Evolutionary conservation across 2,888 invertebrate species (phyloP).

Genomic region (Cryptocheilus praepositus): DNA sequence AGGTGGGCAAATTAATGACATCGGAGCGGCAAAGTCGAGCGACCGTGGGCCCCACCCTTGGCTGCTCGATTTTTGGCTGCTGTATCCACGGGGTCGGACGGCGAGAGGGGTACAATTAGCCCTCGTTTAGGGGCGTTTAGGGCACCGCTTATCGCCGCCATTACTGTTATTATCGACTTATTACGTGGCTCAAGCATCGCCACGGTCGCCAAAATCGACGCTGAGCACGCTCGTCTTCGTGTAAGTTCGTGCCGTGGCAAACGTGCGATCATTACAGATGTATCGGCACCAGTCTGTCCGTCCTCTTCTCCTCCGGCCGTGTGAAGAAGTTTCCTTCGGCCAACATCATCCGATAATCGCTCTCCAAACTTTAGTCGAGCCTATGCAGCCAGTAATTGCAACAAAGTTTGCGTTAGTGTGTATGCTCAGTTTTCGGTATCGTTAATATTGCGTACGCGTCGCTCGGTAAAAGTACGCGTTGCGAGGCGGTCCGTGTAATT

Average conservation of each 20-base stretch:
- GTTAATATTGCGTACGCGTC: too few relatives aligned
- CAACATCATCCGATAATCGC: too few relatives aligned
- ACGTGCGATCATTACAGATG: conserved; percentile 1
- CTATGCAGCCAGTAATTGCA: too few relatives aligned
- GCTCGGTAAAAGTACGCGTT: too few relatives aligned
- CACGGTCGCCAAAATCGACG: conserved; percentile 45
- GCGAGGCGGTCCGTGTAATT: too few relatives aligned
- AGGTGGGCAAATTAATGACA: conserved; percentile 66
- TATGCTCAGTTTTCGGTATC: too few relatives aligned
- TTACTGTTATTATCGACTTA: conserved; percentile 74
- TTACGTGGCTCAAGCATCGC: conserved; percentile 62
- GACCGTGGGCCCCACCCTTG: conserved; percentile 5
- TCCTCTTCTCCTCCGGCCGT: too few relatives aligned
- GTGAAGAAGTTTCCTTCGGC: neutral
- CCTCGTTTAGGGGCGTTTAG: conserved; percentile 73
- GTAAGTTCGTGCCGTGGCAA: conserved; percentile 3
- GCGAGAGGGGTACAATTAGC: conserved; percentile 66
- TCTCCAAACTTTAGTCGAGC: too few relatives aligned
- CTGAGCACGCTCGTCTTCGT: conserved; percentile 7
- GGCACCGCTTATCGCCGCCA: conserved; percentile 68
- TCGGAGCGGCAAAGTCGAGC: conserved; percentile 43
- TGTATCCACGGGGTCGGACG: conserved; percentile 5
- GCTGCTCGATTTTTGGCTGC: conserved; percentile 54
- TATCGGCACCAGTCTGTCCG: too few relatives aligned
- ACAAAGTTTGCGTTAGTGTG: too few relatives aligned